A percentile compares a stretch with the other conserved stretches of the same genome.
Conservation (phyloP, 2,797 vertebrate species). For the Phoxinus dragarum region DNA sequence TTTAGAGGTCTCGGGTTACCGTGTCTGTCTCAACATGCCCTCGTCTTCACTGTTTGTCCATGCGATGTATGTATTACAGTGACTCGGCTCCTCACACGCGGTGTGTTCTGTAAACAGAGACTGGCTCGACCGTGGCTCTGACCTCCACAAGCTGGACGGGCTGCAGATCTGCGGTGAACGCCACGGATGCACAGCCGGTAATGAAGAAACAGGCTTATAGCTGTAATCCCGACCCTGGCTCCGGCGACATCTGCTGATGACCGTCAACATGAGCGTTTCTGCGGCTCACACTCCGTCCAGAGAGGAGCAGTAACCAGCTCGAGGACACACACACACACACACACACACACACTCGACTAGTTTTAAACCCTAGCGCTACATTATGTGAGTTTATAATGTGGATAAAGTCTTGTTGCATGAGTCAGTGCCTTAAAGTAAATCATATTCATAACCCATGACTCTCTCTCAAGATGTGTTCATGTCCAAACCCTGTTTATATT, state of each 20-base stretch:
- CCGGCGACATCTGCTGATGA: slow-evolving; percentile 54
- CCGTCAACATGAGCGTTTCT: slow-evolving; percentile 49
- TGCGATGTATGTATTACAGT: background rate
- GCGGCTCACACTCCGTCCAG: background rate
- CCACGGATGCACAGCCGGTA: background rate
- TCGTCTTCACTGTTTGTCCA: background rate
- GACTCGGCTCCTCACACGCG: background rate
- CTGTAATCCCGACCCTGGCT: background rate
- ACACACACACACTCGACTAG: background rate
- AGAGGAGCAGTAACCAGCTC: background rate
- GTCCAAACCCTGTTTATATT: background rate
- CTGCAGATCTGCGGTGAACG: background rate
- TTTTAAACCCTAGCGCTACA: background rate
- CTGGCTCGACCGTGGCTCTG: background rate
- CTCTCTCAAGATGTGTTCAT: background rate
- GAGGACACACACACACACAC: background rate
- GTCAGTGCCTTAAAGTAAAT: background rate
- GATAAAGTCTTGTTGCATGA: background rate
- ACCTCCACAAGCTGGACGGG: background rate
- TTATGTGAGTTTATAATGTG: background rate
- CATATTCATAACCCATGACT: background rate
- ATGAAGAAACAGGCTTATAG: background rate
- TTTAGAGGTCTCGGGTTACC: background rate
- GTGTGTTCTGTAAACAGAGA: slow-evolving; percentile 5
- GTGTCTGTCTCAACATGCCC: slow-evolving; percentile 29